Conservation (phyloP, 2,888 invertebrate species). For the Pristionchus exspectatus region DNA sequence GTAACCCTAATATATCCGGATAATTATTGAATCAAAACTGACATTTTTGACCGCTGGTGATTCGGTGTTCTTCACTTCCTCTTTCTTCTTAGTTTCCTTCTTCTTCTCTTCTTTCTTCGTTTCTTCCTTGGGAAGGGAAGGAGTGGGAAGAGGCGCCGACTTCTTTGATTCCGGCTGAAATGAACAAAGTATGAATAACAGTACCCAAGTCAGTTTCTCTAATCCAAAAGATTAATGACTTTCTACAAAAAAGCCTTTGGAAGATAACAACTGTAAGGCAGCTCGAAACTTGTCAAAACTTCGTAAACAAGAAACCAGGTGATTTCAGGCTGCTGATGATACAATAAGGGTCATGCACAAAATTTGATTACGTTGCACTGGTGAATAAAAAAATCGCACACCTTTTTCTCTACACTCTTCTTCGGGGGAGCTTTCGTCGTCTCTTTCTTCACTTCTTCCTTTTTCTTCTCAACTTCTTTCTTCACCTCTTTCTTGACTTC, state of each 20-base stretch:
- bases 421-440: neutral
- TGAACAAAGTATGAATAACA: neutral
- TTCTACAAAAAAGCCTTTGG: too few species aligned
- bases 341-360: neutral
- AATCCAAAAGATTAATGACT: too few species aligned
- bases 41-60: neutral
- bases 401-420: constrained; percentile 18
- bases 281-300: neutral
- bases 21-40: neutral
- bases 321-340: neutral
- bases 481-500: constrained; percentile 25
- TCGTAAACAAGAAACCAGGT: neutral
- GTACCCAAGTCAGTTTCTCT: neutral
- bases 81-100: neutral
- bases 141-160: neutral
- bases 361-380: neutral
- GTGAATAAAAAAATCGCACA: neutral
- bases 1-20: too few species aligned
- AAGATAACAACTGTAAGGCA: too few species aligned
- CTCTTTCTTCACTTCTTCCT: constrained; percentile 38
- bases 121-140: constrained; percentile 10
- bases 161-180: constrained; percentile 5
- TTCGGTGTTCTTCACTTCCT: constrained; percentile 7
- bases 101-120: constrained; percentile 24
- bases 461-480: constrained; percentile 13